These are phyloP conservation scores for Minunthozetes semirufus DNA, from an alignment of 2,888 invertebrate species.

Conservation along the genomic window DNA sequence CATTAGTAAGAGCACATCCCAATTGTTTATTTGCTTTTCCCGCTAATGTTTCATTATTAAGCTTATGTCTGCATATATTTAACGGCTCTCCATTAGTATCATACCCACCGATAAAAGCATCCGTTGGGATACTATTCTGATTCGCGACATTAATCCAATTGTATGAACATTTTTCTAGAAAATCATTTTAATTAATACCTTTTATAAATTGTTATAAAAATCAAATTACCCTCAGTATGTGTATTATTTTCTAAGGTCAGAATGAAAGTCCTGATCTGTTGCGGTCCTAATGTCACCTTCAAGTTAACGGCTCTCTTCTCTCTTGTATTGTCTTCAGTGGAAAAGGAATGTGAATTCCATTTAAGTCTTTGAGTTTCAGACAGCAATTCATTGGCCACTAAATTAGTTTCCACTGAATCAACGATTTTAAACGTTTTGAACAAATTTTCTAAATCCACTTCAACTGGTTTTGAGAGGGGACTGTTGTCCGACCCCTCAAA, in stretches of 20 bases:
- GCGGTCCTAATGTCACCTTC: slow-evolving; percentile 38
- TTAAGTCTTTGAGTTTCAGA: slow-evolving; percentile 29
- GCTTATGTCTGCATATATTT: slow-evolving; percentile 10
- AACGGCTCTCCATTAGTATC: not conserved
- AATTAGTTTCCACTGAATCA: slow-evolving; percentile 38
- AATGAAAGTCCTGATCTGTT: slow-evolving; percentile 42
- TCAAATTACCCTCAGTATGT: not conserved
- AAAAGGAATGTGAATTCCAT: slow-evolving; percentile 32
- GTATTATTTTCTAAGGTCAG: not conserved
- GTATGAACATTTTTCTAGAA: not conserved
- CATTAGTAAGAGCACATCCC: not conserved
- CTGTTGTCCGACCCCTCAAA: slow-evolving; percentile 38
- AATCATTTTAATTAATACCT: too few relatives aligned
- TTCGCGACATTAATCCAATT: too few relatives aligned
- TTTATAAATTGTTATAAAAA: not conserved
- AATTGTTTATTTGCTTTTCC: slow-evolving; percentile 1
- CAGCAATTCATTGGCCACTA: slow-evolving; percentile 38
- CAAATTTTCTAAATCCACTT: slow-evolving; percentile 39
- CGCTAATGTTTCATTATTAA: not conserved
- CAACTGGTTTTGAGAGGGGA: slow-evolving; percentile 33
- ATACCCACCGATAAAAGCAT: not conserved
- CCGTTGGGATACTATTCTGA: not conserved
- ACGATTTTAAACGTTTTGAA: slow-evolving; percentile 39
- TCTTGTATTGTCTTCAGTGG: not conserved
- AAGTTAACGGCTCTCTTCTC: not conserved